phyloP scores from a whole-genome alignment of 2,113 vertebrate genomes.

The Colaptes auratus region DNA sequence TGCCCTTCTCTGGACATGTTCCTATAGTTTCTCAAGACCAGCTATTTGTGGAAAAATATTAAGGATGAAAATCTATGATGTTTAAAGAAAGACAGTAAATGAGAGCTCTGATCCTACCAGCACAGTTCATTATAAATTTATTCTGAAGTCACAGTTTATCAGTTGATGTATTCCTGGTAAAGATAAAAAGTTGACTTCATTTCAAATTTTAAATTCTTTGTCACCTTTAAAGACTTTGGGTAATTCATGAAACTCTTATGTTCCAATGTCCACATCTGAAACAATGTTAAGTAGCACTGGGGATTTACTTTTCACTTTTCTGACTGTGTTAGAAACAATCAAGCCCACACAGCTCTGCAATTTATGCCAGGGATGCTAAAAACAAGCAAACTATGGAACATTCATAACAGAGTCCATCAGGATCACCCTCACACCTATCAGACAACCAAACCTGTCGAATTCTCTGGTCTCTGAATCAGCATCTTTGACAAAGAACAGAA shows the following conservation, averaged over 20 bases:
- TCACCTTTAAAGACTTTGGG: background rate
- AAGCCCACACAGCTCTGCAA: background rate
- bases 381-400: rapidly evolving
- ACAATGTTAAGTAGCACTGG: background rate
- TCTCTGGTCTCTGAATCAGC: background rate
- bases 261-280: background rate
- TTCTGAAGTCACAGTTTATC: background rate
- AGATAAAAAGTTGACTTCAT: background rate
- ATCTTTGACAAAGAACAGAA: background rate
- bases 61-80: background rate
- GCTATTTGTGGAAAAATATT: background rate
- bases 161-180: background rate
- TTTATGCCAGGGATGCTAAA: background rate
- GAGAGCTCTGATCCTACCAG: background rate
- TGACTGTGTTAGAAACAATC: background rate
- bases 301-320: background rate
- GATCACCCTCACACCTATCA: background rate
- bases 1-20: too few species aligned
- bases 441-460: background rate
- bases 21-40: too few species aligned
- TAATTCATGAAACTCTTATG: background rate
- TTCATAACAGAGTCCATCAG: background rate
- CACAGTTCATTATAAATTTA: background rate
- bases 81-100: background rate
- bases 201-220: background rate